phyloP scores from a whole-genome alignment of 2,797 vertebrate genomes.

The Chelidonichthys spinosus region DNA sequence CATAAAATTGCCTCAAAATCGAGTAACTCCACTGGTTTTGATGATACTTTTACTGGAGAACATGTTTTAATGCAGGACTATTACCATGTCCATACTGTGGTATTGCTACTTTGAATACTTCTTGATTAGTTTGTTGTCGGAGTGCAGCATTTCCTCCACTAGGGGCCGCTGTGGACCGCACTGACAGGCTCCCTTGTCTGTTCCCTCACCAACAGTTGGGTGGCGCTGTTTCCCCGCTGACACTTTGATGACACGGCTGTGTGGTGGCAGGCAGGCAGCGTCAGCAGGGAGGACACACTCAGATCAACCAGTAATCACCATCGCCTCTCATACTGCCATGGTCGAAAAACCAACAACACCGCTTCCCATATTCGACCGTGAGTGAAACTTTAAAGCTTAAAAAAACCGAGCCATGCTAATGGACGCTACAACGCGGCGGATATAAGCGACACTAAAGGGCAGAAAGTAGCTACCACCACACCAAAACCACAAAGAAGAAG shows the following conservation, averaged over 20 bases:
- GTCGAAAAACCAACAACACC: constrained; percentile 35
- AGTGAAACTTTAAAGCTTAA: constrained; percentile 57
- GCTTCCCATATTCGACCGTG: constrained; percentile 31
- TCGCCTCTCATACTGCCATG: constrained; percentile 57
- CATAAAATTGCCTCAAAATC: neutral
- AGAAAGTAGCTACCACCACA: constrained; percentile 58
- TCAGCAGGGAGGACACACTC: constrained; percentile 59
- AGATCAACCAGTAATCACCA: constrained; percentile 63
- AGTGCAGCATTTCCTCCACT: constrained; percentile 26
- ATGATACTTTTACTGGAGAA: neutral
- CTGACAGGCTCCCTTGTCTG: neutral
- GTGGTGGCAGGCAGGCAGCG: constrained; percentile 60
- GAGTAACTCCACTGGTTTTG: neutral
- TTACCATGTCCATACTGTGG: neutral
- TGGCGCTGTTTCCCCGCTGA: constrained; percentile 66
- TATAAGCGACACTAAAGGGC: constrained; percentile 58
- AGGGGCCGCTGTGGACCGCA: constrained; percentile 48
- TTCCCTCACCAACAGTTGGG: neutral
- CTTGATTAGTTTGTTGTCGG: neutral
- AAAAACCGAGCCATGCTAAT: constrained; percentile 42
- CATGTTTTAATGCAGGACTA: too few relatives aligned
- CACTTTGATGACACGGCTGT: constrained; percentile 44
- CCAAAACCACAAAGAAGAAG: constrained; percentile 61
- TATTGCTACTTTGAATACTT: neutral
- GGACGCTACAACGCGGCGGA: constrained; percentile 40